A percentile compares a stretch with the other conserved stretches of the same genome.
Evolutionary conservation across 1,140 invertebrate genomes (phyloP).

Genomic region (Caenorhabditis briggsae): DNA sequence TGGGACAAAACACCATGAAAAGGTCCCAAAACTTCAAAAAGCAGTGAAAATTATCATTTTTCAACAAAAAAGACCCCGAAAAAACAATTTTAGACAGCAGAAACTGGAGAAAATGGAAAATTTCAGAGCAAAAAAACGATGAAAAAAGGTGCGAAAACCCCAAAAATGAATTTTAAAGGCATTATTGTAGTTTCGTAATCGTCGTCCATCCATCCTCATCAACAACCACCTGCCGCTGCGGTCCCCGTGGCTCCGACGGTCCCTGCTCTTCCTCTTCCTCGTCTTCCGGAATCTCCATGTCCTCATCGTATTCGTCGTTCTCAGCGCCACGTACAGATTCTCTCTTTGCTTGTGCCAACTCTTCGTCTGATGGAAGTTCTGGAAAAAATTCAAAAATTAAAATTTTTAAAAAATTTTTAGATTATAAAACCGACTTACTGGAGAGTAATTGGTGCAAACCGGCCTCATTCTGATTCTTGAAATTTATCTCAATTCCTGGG

Average conservation of each 20-base stretch:
- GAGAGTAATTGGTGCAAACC: constrained; percentile 48
- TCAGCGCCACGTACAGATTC: constrained; percentile 35
- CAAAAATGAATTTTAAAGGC: background rate
- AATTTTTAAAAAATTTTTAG: background rate
- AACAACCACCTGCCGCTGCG: constrained; percentile 54
- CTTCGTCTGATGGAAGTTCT: constrained; percentile 29
- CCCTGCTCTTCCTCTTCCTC: constrained; percentile 57
- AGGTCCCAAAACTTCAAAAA: too few species aligned
- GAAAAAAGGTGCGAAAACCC: background rate
- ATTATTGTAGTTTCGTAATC: constrained; percentile 28
- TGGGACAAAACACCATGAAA: too few species aligned
- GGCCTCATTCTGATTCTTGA: constrained; percentile 48
- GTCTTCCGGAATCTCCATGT: constrained; percentile 47
- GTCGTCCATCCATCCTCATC: constrained; percentile 69
- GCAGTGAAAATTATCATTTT: too few species aligned
- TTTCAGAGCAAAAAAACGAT: too few species aligned
- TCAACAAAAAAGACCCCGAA: too few species aligned
- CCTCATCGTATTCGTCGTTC: constrained; percentile 56
- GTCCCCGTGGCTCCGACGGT: constrained; percentile 30
- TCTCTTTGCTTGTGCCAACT: background rate
- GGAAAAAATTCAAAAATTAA: background rate
- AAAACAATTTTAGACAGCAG: too few species aligned
- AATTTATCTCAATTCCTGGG: too few species aligned
- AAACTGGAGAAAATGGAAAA: too few species aligned
- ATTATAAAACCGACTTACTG: background rate